phyloP scores from a whole-genome alignment of 1,140 invertebrate genomes.

The Lasaia peninsularis region DNA sequence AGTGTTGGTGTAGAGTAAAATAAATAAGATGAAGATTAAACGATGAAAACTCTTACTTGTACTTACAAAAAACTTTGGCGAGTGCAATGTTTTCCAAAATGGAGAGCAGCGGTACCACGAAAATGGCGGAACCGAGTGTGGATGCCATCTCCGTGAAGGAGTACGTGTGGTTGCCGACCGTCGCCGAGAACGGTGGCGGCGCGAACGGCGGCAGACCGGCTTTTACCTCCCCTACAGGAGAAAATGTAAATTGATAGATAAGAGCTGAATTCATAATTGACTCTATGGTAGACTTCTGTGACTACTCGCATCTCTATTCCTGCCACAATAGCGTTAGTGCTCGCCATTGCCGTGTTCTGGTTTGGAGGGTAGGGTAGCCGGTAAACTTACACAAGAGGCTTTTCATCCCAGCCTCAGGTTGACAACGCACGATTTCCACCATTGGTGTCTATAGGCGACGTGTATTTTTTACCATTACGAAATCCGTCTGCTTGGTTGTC shows the following conservation, averaged over 20 bases:
- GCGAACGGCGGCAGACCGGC: conserved; percentile 82
- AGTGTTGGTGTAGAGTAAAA: too few relatives aligned
- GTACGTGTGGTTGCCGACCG: conserved; percentile 82
- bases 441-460: too few relatives aligned
- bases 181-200: conserved; percentile 81
- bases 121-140: conserved; percentile 84
- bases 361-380: too few relatives aligned
- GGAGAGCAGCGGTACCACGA: conserved; percentile 87
- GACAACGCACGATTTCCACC: too few relatives aligned
- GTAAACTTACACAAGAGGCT: too few relatives aligned
- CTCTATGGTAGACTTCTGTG: neutral
- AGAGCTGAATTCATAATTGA: neutral
- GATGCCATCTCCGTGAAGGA: conserved; percentile 83
- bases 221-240: conserved; percentile 79
- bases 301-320: neutral
- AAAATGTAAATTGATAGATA: neutral
- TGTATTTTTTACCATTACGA: too few relatives aligned
- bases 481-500: too few relatives aligned
- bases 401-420: too few relatives aligned
- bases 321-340: too few relatives aligned
- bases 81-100: conserved; percentile 90
- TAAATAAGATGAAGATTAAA: too few relatives aligned
- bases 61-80: conserved; percentile 88
- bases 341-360: neutral
- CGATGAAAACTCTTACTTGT: neutral